These are phyloP conservation scores for Argyrosomus regius DNA, from an alignment of 2,797 vertebrate species.

Conservation along the genomic window DNA sequence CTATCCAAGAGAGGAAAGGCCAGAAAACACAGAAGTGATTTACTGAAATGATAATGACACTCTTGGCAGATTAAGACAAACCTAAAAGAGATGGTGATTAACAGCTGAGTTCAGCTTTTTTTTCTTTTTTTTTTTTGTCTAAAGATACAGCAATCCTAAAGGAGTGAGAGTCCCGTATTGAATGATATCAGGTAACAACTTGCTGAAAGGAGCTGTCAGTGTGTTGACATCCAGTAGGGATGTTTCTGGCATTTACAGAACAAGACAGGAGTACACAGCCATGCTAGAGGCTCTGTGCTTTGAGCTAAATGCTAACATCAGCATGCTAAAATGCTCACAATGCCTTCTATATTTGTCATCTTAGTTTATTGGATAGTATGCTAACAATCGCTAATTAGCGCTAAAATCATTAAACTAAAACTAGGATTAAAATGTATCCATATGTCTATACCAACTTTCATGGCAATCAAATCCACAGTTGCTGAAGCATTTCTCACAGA, in stretches of 20 bases:
- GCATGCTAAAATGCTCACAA: not conserved
- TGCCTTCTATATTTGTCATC: not conserved
- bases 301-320: not conserved
- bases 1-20: constrained; percentile 36
- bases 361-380: not conserved
- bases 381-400: not conserved
- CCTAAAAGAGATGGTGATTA: constrained; percentile 51
- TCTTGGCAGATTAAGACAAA: constrained; percentile 48
- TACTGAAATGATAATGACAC: constrained; percentile 55
- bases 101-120: constrained; percentile 45
- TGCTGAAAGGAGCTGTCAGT: constrained; percentile 24
- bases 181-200: constrained; percentile 24
- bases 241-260: not conserved
- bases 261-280: not conserved
- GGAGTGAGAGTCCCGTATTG: constrained; percentile 2
- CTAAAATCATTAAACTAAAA: too few relatives aligned
- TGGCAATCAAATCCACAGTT: too few relatives aligned
- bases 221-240: constrained; percentile 10
- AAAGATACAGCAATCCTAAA: constrained; percentile 25
- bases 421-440: too few relatives aligned
- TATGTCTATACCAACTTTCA: too few relatives aligned
- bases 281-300: not conserved
- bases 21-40: constrained; percentile 44
- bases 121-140: constrained; percentile 1
- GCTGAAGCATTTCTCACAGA: too few relatives aligned